These are phyloP conservation scores for Drosophila fulvimacula DNA, from an alignment of 2,888 invertebrate genomes.

Conservation along the genomic window DNA sequence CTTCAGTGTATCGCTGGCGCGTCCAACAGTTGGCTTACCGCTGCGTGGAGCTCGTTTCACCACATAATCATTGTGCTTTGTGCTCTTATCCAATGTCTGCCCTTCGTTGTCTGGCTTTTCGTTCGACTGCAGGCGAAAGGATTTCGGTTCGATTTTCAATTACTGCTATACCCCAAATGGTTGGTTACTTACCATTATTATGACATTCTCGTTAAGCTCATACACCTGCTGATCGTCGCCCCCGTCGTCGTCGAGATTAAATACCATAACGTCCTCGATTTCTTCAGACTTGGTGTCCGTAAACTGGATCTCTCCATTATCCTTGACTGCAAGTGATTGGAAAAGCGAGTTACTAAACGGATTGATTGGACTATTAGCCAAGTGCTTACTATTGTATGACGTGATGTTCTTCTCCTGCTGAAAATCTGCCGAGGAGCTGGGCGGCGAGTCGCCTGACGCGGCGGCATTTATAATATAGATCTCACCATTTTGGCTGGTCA, in stretches of 20 bases:
- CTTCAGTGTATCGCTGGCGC: constrained; percentile 82
- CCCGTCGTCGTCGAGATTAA: constrained; percentile 57
- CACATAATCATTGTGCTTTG: constrained; percentile 38
- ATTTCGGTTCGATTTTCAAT: neutral
- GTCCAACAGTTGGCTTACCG: constrained; percentile 32
- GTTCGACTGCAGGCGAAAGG: constrained; percentile 38
- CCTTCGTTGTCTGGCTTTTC: constrained; percentile 23
- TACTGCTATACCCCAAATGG: accelerated
- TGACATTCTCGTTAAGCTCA: constrained; percentile 84
- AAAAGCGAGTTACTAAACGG: neutral
- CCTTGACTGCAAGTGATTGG: constrained; percentile 65
- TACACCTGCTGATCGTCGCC: constrained; percentile 57
- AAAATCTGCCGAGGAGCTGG: constrained; percentile 33
- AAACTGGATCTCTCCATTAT: constrained; percentile 81
- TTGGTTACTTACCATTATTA: constrained; percentile 81
- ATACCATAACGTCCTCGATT: constrained; percentile 68
- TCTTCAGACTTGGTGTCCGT: constrained; percentile 58
- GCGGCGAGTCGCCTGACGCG: constrained; percentile 11
- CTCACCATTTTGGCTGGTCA: constrained; percentile 52
- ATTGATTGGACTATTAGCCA: neutral
- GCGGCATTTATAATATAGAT: constrained; percentile 66
- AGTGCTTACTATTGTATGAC: constrained; percentile 68
- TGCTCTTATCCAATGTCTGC: constrained; percentile 5
- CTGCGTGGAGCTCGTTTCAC: constrained; percentile 33
- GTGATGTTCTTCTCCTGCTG: constrained; percentile 59